phyloP scores from a whole-genome alignment of 92 coral and sea anemone species.

The Galaxea fascicularis region DNA sequence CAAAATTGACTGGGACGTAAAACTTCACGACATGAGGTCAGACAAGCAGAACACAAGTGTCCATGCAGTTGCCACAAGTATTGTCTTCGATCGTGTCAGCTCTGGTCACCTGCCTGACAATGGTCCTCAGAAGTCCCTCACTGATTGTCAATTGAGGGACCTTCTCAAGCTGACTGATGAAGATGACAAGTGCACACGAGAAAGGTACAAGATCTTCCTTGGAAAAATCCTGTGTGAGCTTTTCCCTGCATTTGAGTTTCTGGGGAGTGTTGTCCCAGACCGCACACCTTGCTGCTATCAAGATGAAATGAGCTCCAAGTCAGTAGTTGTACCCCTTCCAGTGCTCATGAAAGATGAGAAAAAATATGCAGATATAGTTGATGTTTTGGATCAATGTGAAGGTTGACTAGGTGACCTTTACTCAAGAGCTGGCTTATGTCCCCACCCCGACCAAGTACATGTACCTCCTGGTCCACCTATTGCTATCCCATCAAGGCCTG shows the following conservation, averaged over 20 bases:
- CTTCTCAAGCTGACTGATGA: conserved; percentile 49
- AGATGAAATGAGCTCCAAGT: conserved; percentile 51
- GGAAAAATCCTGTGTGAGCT: conserved; percentile 55
- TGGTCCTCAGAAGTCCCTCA: conserved; percentile 53
- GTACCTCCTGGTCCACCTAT: conserved; percentile 43
- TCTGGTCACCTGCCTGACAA: conserved; percentile 55
- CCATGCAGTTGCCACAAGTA: conserved; percentile 69
- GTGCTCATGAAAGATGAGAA: conserved; percentile 71
- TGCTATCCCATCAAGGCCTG: conserved; percentile 62
- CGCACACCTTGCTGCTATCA: conserved; percentile 51
- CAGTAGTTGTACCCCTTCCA: conserved; percentile 71
- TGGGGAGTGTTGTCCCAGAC: conserved; percentile 46
- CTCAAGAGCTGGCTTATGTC: conserved; percentile 65
- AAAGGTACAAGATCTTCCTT: conserved; percentile 63
- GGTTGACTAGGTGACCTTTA: conserved; percentile 56
- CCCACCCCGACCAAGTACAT: conserved; percentile 37
- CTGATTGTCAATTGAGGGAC: conserved; percentile 51
- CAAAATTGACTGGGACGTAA: conserved; percentile 67
- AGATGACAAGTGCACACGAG: conserved; percentile 44
- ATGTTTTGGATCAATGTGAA: conserved; percentile 66
- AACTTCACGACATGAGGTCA: conserved; percentile 63
- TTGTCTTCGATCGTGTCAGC: conserved; percentile 64
- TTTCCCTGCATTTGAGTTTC: conserved; percentile 54
- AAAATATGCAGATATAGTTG: conserved; percentile 65
- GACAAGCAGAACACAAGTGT: conserved; percentile 66